phyloP scores from a whole-genome alignment of 2,113 vertebrate species.

The Callopanchax toddi region DNA sequence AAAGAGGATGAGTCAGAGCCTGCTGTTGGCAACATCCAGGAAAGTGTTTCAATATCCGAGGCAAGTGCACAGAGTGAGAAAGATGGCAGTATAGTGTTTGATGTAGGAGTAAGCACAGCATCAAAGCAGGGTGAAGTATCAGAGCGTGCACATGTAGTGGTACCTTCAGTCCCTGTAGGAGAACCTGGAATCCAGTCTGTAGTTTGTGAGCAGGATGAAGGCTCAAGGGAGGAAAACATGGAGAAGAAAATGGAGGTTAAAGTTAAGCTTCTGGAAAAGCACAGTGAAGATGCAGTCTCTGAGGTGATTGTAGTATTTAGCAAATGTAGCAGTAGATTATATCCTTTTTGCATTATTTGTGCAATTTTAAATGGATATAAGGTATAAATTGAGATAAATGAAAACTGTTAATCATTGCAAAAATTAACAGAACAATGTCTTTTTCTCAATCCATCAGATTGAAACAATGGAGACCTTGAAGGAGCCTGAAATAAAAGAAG shows the following conservation, averaged over 20 bases:
- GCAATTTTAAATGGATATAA: no score
- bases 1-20: slow-evolving; percentile 47
- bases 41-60: slow-evolving; percentile 51
- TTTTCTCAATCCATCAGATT: slow-evolving; percentile 77
- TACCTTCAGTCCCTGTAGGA: slow-evolving; percentile 50
- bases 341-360: no score
- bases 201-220: slow-evolving; percentile 55
- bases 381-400: neutral
- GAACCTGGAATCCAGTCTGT: slow-evolving; percentile 61
- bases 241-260: slow-evolving; percentile 51
- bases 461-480: slow-evolving; percentile 78
- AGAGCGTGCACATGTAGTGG: slow-evolving; percentile 30
- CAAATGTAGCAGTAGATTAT: slow-evolving; percentile 17
- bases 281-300: slow-evolving; percentile 45
- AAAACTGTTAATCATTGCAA: neutral
- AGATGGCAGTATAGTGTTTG: slow-evolving; percentile 19
- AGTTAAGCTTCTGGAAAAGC: slow-evolving; percentile 47
- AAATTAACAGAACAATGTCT: neutral
- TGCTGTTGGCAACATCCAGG: slow-evolving; percentile 30
- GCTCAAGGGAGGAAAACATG: slow-evolving; percentile 34
- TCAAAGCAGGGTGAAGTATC: slow-evolving; percentile 34
- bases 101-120: slow-evolving; percentile 27
- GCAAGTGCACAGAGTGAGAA: slow-evolving; percentile 21
- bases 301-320: slow-evolving; percentile 71
- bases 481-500: slow-evolving; percentile 80